These are phyloP conservation scores for Drosophila mettleri DNA, from an alignment of 2,888 invertebrate species.

Conservation along the genomic window DNA sequence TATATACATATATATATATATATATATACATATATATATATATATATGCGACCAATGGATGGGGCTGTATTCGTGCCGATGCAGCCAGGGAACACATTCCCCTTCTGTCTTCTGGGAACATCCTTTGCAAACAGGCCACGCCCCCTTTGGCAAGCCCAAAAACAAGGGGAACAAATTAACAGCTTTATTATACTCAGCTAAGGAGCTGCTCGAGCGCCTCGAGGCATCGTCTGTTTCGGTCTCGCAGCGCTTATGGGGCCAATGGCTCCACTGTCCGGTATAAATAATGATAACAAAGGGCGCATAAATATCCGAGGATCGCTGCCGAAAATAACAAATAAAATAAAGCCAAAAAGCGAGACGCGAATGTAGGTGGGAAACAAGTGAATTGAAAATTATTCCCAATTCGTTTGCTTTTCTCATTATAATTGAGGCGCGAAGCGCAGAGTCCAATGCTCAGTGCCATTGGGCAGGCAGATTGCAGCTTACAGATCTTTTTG, in stretches of 20 bases:
- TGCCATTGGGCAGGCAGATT: conserved; percentile 62
- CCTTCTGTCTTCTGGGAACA: conserved; percentile 11
- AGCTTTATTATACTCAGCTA: conserved; percentile 60
- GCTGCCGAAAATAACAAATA: conserved; percentile 24
- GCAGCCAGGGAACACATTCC: too few relatives aligned
- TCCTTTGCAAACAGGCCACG: conserved; percentile 50
- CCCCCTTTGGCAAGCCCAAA: conserved; percentile 25
- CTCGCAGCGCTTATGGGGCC: conserved; percentile 11
- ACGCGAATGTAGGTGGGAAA: conserved; percentile 76
- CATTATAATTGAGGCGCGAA: conserved; percentile 77
- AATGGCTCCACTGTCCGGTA: conserved; percentile 29
- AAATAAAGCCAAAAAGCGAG: neutral
- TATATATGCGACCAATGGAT: too few relatives aligned
- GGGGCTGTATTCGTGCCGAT: too few relatives aligned
- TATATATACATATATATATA: too few relatives aligned
- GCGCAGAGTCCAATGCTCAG: conserved; percentile 36
- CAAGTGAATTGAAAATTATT: conserved; percentile 83
- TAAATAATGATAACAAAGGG: conserved; percentile 68
- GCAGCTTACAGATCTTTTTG: conserved; percentile 60
- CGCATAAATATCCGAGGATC: conserved; percentile 69
- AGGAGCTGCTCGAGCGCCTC: conserved; percentile 27
- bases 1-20: too few relatives aligned
- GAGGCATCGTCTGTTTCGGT: conserved; percentile 13
- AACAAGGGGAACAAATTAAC: conserved; percentile 52
- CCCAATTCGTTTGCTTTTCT: conserved; percentile 83